Percentiles rank a stretch among this genome's conserved stretches.
These are phyloP conservation scores for Cryptotermes secundus DNA, from an alignment of 1,140 invertebrate genomes.

Conservation along the genomic window DNA sequence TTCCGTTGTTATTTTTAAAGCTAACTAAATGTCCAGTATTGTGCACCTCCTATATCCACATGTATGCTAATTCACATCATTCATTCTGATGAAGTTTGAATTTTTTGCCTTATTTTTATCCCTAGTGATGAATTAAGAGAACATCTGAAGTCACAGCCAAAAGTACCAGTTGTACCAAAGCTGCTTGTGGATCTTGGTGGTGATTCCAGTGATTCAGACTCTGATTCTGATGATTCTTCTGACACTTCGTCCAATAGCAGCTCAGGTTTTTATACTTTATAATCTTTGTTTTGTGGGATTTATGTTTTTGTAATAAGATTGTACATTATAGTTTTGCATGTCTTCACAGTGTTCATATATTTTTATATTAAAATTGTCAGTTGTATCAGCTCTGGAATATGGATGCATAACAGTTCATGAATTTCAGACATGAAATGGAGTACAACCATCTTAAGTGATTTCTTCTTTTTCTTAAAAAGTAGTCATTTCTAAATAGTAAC, in stretches of 20 bases:
- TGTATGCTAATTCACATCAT: conserved; percentile 17
- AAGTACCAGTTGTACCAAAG: conserved; percentile 48
- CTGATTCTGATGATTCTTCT: not conserved
- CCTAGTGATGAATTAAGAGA: conserved; percentile 81
- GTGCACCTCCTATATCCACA: conserved; percentile 8
- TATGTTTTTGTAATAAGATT: no score
- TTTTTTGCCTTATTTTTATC: conserved; percentile 35
- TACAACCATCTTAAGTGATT: no score
- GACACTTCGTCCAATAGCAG: not conserved
- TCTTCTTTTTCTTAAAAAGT: no score
- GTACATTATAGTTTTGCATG: no score
- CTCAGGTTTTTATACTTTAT: conserved; percentile 9
- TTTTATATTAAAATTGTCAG: no score
- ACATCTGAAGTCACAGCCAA: conserved; percentile 82
- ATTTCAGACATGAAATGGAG: no score
- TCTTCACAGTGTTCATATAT: no score
- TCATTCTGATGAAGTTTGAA: conserved; percentile 21
- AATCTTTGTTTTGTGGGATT: no score
- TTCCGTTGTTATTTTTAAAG: no score
- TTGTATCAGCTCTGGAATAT: no score
- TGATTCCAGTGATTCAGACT: conserved; percentile 25
- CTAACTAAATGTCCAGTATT: conserved; percentile 22
- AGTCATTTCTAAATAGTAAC: no score
- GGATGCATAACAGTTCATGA: no score
- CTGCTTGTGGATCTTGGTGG: conserved; percentile 36